phyloP scores from a whole-genome alignment of 2,113 vertebrate species.

The Zosterops borbonicus region DNA sequence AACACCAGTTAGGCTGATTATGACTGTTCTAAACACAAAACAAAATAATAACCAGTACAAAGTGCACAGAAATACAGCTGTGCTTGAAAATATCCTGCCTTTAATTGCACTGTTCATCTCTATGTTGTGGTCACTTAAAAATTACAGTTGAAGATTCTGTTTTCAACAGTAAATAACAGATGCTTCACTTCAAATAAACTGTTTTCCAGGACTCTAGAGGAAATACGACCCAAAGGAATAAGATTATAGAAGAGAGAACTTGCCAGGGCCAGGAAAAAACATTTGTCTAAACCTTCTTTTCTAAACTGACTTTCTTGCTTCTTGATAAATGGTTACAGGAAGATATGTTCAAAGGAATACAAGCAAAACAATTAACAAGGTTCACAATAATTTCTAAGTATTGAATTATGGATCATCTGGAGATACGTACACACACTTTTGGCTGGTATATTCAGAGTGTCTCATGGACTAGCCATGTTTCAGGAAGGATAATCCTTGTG shows the following conservation, averaged over 20 bases:
- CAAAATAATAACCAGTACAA: constrained; percentile 10
- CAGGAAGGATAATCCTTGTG: not conserved
- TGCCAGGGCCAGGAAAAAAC: constrained; percentile 33
- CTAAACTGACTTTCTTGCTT: constrained; percentile 49
- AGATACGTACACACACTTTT: not conserved
- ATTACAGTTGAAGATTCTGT: constrained; percentile 42
- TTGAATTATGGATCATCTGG: not conserved
- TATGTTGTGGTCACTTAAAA: constrained; percentile 23
- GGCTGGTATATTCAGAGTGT: not conserved
- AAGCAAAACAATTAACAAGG: constrained; percentile 47
- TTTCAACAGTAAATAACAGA: constrained; percentile 66
- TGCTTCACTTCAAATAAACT: constrained; percentile 58
- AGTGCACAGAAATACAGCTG: not conserved
- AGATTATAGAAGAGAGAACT: not conserved
- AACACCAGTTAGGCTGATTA: not conserved
- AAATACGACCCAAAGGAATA: constrained; percentile 56
- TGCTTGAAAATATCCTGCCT: not conserved
- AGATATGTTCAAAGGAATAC: constrained; percentile 51
- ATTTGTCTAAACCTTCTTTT: constrained; percentile 64
- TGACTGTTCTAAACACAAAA: constrained; percentile 14
- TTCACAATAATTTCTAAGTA: not conserved
- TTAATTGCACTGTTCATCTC: not conserved
- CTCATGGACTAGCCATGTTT: not conserved
- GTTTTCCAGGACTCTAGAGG: constrained; percentile 60
- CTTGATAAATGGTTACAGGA: constrained; percentile 51